These are phyloP conservation scores for Etheostoma cragini DNA, from an alignment of 2,113 vertebrate species.

Conservation along the genomic window DNA sequence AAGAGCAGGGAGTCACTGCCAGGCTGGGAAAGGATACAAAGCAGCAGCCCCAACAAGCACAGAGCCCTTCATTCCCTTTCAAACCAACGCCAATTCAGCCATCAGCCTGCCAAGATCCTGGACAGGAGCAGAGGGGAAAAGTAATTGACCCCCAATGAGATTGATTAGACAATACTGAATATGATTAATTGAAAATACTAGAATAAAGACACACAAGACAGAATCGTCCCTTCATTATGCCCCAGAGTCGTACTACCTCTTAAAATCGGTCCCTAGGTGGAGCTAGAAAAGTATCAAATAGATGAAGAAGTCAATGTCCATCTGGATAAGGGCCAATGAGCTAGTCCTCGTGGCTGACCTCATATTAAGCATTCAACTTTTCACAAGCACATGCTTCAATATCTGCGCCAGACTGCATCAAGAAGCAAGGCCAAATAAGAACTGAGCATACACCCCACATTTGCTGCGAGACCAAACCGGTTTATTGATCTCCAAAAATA, in stretches of 20 bases:
- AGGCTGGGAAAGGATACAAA: conserved; percentile 67
- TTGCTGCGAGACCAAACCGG: conserved; percentile 44
- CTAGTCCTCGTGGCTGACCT: conserved; percentile 29
- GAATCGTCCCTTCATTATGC: conserved; percentile 37
- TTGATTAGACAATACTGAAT: conserved; percentile 57
- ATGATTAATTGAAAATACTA: conserved; percentile 64
- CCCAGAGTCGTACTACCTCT: conserved; percentile 37
- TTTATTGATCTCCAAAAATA: conserved; percentile 51
- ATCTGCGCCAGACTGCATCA: conserved; percentile 59
- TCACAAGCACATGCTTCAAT: conserved; percentile 41
- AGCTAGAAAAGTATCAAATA: conserved; percentile 52
- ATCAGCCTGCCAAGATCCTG: conserved; percentile 50
- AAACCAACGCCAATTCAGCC: conserved; percentile 51
- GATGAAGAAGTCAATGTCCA: conserved; percentile 62
- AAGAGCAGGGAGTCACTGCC: conserved; percentile 47
- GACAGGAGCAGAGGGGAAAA: conserved; percentile 34
- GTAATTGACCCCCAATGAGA: conserved; percentile 66
- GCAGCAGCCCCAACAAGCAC: conserved; percentile 55
- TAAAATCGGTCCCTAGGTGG: conserved; percentile 28
- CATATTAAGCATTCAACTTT: conserved; percentile 62
- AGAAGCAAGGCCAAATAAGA: conserved; percentile 47
- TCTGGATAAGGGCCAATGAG: conserved; percentile 57
- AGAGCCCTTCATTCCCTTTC: conserved; percentile 54
- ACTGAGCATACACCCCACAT: conserved; percentile 25
- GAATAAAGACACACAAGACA: conserved; percentile 52